Evolutionary conservation across 2,113 vertebrate genomes (phyloP).

Genomic region (Rhinopithecus roxellana): DNA sequence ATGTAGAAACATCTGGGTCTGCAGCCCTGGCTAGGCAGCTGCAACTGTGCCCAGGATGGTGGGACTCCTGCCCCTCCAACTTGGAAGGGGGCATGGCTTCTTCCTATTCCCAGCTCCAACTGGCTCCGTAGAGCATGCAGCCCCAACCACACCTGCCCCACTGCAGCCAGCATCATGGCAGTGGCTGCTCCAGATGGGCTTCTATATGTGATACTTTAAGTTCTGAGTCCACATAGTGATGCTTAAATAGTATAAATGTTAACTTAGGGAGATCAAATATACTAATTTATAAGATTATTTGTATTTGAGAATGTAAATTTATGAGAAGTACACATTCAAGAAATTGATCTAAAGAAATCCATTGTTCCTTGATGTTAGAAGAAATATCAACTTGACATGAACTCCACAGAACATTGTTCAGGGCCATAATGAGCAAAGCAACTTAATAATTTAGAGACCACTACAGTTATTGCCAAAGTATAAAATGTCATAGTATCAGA

Average conservation of each 20-base stretch:
- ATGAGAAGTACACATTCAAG: not conserved
- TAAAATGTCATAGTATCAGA: not conserved
- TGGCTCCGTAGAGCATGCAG: too few species aligned
- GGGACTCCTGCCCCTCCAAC: too few species aligned
- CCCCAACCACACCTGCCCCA: too few species aligned
- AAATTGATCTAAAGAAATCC: not conserved
- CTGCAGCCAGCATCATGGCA: too few species aligned
- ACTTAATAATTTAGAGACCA: not conserved
- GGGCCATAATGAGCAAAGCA: not conserved
- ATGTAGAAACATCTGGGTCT: too few species aligned
- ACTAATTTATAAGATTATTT: not conserved
- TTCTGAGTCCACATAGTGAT: not conserved
- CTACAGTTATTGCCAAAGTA: not conserved
- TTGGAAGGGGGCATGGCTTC: too few species aligned
- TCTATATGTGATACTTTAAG: not conserved
- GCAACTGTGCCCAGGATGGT: too few species aligned
- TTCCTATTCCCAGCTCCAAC: too few species aligned
- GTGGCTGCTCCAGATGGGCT: too few species aligned
- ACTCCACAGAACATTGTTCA: not conserved
- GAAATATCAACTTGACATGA: not conserved
- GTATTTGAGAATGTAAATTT: not conserved
- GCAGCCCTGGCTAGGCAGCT: too few species aligned
- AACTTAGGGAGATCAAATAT: not conserved
- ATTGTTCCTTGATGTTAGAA: not conserved
- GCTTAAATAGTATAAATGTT: not conserved